Percentiles rank a stretch among this genome's conserved stretches.
Conservation (phyloP, 2,797 vertebrate genomes). For the Chelon labrosus region DNA sequence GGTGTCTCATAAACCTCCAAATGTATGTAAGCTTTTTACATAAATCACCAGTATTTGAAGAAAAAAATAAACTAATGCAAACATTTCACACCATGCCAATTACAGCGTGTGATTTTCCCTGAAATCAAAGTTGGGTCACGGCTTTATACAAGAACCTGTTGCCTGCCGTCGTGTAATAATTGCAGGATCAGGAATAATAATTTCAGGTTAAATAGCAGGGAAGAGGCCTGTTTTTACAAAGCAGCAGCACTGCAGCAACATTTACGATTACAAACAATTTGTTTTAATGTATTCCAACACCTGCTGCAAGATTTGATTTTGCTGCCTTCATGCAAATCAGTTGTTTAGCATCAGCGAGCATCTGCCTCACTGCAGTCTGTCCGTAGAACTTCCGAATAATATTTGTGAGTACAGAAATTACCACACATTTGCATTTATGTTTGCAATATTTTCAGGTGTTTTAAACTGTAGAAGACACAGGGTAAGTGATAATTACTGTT, state of each 20-base stretch:
- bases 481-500: neutral
- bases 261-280: neutral
- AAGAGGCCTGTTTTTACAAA: neutral
- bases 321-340: constrained; percentile 9
- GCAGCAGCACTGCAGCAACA: neutral
- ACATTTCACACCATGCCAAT: too few relatives aligned
- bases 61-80: too few relatives aligned
- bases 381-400: neutral
- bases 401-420: neutral
- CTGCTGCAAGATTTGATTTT: constrained; percentile 21
- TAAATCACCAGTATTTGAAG: too few relatives aligned
- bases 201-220: neutral
- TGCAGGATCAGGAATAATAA: too few relatives aligned
- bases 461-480: neutral
- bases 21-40: too few relatives aligned
- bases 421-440: neutral
- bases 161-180: too few relatives aligned
- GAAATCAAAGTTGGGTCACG: too few relatives aligned
- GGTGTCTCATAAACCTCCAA: too few relatives aligned
- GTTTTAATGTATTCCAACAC: constrained; percentile 33
- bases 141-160: too few relatives aligned
- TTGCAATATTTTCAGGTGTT: neutral
- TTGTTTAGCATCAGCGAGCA: constrained; percentile 1
- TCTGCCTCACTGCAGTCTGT: constrained; percentile 24
- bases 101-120: too few relatives aligned